phyloP scores from a whole-genome alignment of 2,113 vertebrate species.

The Ptilonorhynchus violaceus region DNA sequence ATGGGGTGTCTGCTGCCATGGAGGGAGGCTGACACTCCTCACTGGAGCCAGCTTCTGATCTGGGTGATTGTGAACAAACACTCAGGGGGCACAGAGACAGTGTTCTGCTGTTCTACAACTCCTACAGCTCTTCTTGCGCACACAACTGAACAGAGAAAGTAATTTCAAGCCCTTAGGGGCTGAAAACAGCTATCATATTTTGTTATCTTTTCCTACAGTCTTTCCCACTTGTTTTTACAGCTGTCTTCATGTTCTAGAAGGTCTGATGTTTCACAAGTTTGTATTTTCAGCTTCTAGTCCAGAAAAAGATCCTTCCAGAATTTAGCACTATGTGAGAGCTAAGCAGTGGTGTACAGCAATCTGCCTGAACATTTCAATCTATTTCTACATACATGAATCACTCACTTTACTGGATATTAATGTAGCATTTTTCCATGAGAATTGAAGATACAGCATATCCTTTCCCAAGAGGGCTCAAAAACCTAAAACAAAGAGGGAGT shows the following conservation, averaged over 20 bases:
- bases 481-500: background rate
- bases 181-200: background rate
- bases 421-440: background rate
- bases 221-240: slow-evolving; percentile 28
- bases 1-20: background rate
- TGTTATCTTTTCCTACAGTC: background rate
- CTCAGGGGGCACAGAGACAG: rapidly evolving
- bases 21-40: background rate
- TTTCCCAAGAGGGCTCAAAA: background rate
- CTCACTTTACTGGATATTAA: background rate
- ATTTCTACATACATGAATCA: background rate
- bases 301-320: slow-evolving; percentile 17
- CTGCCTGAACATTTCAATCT: background rate
- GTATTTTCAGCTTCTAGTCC: background rate
- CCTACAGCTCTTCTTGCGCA: background rate
- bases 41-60: background rate
- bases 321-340: background rate
- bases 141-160: background rate
- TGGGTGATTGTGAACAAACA: rapidly evolving
- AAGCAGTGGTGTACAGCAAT: background rate
- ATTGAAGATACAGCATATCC: background rate
- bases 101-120: background rate
- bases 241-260: slow-evolving; percentile 14
- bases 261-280: background rate
- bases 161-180: background rate